A percentile compares a stretch with the other conserved stretches of the same genome.
phyloP scores from a whole-genome alignment of 2,888 invertebrate species.

The Pachycephus smyrnensis region DNA sequence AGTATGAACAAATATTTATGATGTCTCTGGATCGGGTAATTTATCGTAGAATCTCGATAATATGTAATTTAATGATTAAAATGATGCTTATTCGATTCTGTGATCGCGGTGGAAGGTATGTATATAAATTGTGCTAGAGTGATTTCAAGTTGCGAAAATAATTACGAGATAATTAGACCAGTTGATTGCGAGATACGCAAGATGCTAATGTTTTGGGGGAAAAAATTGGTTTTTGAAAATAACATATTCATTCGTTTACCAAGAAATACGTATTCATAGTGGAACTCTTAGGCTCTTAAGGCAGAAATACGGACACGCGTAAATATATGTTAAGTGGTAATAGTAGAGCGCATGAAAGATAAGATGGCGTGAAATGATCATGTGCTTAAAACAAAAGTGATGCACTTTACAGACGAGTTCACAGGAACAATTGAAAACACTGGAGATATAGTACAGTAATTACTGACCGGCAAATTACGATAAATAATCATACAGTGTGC shows the following conservation, averaged over 20 bases:
- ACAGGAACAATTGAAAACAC: not conserved
- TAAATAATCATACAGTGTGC: not conserved
- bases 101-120: not conserved
- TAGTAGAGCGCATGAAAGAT: not conserved
- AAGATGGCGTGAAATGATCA: not conserved
- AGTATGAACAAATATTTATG: not conserved
- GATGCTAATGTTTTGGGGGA: not conserved
- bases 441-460: too few species aligned
- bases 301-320: not conserved
- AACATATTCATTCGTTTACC: not conserved
- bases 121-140: too few species aligned
- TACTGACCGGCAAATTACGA: not conserved
- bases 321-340: not conserved
- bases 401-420: too few species aligned
- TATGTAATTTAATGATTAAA: not conserved
- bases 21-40: not conserved
- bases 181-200: not conserved
- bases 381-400: not conserved
- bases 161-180: too few species aligned
- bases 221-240: too few species aligned
- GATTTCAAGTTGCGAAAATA: too few species aligned
- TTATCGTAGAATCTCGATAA: not conserved
- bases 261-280: not conserved
- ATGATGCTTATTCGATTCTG: too few species aligned
- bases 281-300: not conserved